Evolutionary conservation across 2,888 invertebrate species (phyloP), one percentile per base, ranked within the genome.

Genomic region (Hipparchia sbordonii): DNA sequence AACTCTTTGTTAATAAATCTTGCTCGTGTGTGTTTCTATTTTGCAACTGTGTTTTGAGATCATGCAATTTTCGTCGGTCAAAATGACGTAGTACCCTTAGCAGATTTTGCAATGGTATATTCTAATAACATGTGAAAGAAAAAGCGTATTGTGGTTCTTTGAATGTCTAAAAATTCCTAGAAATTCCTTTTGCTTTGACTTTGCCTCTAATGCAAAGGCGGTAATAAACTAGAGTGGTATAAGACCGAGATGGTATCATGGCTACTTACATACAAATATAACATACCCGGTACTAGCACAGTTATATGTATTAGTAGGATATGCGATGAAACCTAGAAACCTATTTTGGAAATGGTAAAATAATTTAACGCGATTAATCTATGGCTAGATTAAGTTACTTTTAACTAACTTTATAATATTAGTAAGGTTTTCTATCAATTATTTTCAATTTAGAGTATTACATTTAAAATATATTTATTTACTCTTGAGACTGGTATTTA

Each of bases 1-100:
- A 75, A 77, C 73, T 57, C 71, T 71, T 72, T 74, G 74, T 75
- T 78, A 75, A 74, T 72, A 72, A 72, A 77, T 72, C 72, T 56
- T 60, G 48, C 63, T 60, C 56, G 74, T 68, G 61, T 70, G 66
- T 59, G 59, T 13, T 70, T 68, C 68, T 77, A 75, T 72, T 75
- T 74, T 72, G 71, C 48, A 72, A 60, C 33, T 23, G 65, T 60
- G 23, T 70, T 69, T 57, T 57, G 46, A 59, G 59, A 75, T 76
- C 75, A 72, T 66, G 73, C 59, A 74, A 76, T 52, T 68, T 67
- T 61, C 48, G 72, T 65, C 4, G 10, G 10, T 23, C 33, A 33
- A 10, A 6, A 8, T 8, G 57, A 57, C 57, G 13, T 12, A 12
- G 39, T 39, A 39, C 39, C 39, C 39, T 52, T 12, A 12, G 52